These are phyloP conservation scores for Pantherophis alleghaniensis DNA, from an alignment of 2,797 vertebrate genomes.

Conservation along the genomic window DNA sequence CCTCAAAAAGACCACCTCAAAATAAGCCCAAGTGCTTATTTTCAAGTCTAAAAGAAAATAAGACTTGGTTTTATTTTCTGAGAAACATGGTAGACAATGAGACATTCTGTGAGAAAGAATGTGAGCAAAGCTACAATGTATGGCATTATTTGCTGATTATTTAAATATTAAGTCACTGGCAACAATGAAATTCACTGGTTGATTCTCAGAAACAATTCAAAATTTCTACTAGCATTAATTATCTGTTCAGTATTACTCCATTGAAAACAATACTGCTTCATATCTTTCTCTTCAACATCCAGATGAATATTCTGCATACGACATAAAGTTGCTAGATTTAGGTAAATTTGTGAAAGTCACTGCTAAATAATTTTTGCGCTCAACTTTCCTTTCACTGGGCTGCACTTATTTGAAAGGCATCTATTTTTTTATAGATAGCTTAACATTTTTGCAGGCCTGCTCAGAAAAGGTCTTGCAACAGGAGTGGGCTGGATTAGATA, in stretches of 20 bases:
- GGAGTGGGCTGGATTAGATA: background rate
- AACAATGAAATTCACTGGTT: background rate
- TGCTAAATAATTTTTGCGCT: background rate
- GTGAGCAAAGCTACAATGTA: constrained; percentile 22
- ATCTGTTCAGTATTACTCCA: background rate
- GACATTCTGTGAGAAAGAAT: background rate
- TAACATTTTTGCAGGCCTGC: background rate
- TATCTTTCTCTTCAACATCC: background rate
- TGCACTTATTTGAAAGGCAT: background rate
- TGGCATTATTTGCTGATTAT: background rate
- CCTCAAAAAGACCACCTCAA: too few species aligned
- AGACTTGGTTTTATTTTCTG: too few species aligned
- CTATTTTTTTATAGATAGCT: background rate
- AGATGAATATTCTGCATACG: background rate
- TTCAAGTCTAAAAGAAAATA: too few species aligned
- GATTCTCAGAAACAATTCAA: background rate
- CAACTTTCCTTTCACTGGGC: background rate
- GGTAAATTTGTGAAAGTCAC: background rate
- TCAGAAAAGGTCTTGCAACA: background rate
- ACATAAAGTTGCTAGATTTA: background rate
- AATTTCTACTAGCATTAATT: background rate
- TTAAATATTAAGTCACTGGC: background rate
- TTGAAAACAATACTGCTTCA: background rate
- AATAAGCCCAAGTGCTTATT: too few species aligned
- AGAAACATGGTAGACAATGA: background rate